phyloP scores from a whole-genome alignment of 2,888 invertebrate species.

The Bimastos eiseni region DNA sequence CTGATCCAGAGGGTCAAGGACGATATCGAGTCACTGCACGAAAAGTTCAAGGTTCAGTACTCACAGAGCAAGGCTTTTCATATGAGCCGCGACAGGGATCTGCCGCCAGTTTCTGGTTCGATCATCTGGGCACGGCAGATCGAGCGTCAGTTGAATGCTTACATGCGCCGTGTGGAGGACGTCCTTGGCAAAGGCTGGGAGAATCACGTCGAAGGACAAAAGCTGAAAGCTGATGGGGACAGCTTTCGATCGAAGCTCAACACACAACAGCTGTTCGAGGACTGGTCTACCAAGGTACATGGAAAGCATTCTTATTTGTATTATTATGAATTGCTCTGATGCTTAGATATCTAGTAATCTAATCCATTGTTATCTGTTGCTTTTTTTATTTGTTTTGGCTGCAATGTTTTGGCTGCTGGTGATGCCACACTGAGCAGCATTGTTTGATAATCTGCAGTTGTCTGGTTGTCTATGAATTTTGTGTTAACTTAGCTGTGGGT shows the following conservation, averaged over 20 bases:
- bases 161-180: conserved; percentile 94
- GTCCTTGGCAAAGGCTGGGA: conserved; percentile 99
- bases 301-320: not conserved
- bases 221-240: conserved; percentile 91
- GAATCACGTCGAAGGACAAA: conserved; percentile 96
- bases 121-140: conserved; percentile 98
- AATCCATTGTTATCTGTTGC: not conserved
- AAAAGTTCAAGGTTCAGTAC: conserved; percentile 97
- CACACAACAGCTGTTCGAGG: conserved; percentile 87
- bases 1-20: conserved; percentile 98
- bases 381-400: no score
- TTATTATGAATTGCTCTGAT: not conserved
- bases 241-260: conserved; percentile 94
- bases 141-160: conserved; percentile 92
- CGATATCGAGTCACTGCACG: conserved; percentile 95
- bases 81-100: conserved; percentile 81
- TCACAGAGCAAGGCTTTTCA: conserved; percentile 90
- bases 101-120: conserved; percentile 95
- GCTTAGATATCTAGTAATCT: not conserved
- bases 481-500: no score
- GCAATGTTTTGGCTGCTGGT: not conserved
- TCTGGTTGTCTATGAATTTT: no score
- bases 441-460: no score
- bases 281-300: conserved; percentile 80
- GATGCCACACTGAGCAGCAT: no score